Evolutionary conservation across 2,797 vertebrate genomes (phyloP), one percentile per base, ranked within the genome.

Genomic region (Anisognathus igniventris): DNA sequence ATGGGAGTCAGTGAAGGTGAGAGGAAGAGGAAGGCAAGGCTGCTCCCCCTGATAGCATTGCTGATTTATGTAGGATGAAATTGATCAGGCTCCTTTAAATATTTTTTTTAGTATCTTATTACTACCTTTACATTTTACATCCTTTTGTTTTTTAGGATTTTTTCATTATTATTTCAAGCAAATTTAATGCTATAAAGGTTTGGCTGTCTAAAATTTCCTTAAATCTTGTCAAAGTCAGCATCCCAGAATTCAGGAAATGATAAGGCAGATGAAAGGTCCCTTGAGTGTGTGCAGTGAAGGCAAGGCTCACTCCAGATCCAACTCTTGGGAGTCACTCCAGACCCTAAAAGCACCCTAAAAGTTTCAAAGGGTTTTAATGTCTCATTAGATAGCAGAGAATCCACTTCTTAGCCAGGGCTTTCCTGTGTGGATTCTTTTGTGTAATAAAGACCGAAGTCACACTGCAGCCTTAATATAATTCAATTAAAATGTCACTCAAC

Each of bases 351-450:
- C 15, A 31, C 12, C 47, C 37, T 50, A 6, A 39, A 76, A 35
- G 47, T 81, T 66, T 35, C 31, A 48, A 3, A 1, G 0, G 27
- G 30, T 50, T 79, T 72, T 80, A 53, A 27, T 21, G 18, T 88
- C 78, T 92, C 35, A 28, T 76, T 42, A 74, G 81, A 50, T 79
- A 57, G 11, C 51, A 74, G 44, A 48, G 72, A 77, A 40, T 33
- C 86, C 1, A 0, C 39, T 89, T 53, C 65, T 60, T 50, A 25
- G 35, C 31, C 22, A 12, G 44, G 56, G 42, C 48, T 90, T 88
- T 85, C 37, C 89, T 93, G 68, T 67, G 18, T 83, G 54, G 57
- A 65, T 88, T 86, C 78, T 88, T 94, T 40, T 37, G 75, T 72
- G 65, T 71, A 77, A 74, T 61, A 40, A 72, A 88, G 78, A 74